Conservation (phyloP, 2,797 vertebrate genomes). For the Cyclura pinguis region DNA sequence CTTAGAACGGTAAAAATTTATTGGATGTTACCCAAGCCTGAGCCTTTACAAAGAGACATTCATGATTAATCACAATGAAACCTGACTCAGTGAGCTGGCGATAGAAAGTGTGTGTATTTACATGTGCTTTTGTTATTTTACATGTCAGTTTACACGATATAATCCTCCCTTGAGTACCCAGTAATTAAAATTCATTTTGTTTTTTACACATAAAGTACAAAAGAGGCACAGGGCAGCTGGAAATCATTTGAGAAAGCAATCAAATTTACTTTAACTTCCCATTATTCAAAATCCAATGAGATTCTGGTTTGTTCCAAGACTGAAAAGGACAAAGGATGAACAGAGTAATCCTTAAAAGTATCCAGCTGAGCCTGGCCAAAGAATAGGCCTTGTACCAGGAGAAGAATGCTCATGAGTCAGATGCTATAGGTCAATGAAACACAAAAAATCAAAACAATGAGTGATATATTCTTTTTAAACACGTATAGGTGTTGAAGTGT, state of each 20-base stretch:
- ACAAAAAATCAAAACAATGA: background rate
- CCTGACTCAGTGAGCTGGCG: background rate
- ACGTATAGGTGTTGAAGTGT: background rate
- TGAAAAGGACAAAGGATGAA: slow-evolving; percentile 14
- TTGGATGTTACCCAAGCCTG: background rate
- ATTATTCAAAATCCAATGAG: slow-evolving; percentile 32
- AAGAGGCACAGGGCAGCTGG: slow-evolving; percentile 14
- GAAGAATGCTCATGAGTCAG: background rate
- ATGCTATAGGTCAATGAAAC: background rate
- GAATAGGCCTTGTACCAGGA: background rate
- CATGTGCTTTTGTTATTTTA: background rate
- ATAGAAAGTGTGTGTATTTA: background rate
- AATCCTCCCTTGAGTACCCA: background rate
- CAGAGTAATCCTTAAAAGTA: background rate
- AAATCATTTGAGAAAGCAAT: slow-evolving; percentile 42
- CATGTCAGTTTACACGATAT: slow-evolving; percentile 12
- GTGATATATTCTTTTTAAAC: background rate
- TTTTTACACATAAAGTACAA: slow-evolving; percentile 9
- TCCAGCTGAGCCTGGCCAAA: background rate
- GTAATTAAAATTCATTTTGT: slow-evolving; percentile 39
- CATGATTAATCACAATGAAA: slow-evolving; percentile 38
- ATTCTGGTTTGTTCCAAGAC: slow-evolving; percentile 15
- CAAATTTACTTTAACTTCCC: slow-evolving; percentile 41
- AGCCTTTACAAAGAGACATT: slow-evolving; percentile 13
- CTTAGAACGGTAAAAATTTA: background rate